Conservation (phyloP, 2,888 invertebrate genomes). For the Melanostoma mellinum region DNA sequence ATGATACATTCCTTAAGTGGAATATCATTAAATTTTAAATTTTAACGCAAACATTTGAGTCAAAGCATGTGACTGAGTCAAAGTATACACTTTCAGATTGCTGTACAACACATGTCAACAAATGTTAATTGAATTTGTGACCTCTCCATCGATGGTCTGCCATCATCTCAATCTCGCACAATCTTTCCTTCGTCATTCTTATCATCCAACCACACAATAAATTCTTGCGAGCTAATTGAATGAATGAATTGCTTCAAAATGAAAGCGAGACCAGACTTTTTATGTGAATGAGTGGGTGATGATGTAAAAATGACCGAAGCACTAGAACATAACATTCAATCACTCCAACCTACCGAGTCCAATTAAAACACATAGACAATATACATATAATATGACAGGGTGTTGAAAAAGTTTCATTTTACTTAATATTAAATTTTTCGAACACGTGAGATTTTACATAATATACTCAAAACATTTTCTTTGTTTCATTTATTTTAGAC, state of each 20-base stretch:
- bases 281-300: constrained; percentile 53
- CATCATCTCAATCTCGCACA: constrained; percentile 36
- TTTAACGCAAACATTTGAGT: too few species aligned
- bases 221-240: constrained; percentile 48
- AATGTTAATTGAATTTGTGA: constrained; percentile 74
- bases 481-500: constrained; percentile 80
- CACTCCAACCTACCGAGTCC: constrained; percentile 7
- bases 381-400: neutral
- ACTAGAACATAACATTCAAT: constrained; percentile 34
- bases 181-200: constrained; percentile 18
- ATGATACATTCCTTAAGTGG: too few species aligned
- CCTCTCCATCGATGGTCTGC: constrained; percentile 62
- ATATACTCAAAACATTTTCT: constrained; percentile 17
- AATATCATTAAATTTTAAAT: too few species aligned
- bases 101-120: constrained; percentile 55
- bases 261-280: constrained; percentile 27
- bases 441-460: too few species aligned
- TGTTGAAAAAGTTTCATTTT: neutral
- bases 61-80: too few species aligned
- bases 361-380: constrained; percentile 2
- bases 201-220: constrained; percentile 24
- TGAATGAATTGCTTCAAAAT: constrained; percentile 52
- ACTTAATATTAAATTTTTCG: constrained; percentile 30
- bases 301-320: constrained; percentile 37
- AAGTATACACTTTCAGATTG: neutral